Evolutionary conservation across 2,888 invertebrate genomes (phyloP), one percentile per base, ranked within the genome.

Genomic region (Harpagoxenus sublaevis): DNA sequence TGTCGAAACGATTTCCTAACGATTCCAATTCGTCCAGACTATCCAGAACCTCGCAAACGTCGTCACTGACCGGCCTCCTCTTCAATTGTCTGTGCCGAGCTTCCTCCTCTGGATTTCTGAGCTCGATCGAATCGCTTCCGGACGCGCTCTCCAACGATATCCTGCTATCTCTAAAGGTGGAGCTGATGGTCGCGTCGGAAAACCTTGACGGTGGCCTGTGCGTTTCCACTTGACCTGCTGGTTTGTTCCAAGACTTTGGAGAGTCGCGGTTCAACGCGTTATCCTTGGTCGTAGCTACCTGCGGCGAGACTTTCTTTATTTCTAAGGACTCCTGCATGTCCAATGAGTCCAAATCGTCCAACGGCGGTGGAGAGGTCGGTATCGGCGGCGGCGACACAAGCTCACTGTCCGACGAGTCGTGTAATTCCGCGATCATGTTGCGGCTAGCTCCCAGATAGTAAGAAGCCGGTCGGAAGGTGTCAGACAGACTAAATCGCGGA

Each of bases 401-500:
- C 92, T 98, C 98, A 93, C 97, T 97, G 90, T 98, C 98, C 0
- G 97, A 98, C 90, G 97, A 98, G 93, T 98, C 98, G 83, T 97
- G 97, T 88, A 97, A 96, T 90, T 97, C 97, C 18, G 96, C 96
- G 48, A 96, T 95, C 83, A 96, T 96, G 1, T 93, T 92, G 91
- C 96, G 96, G 92, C 97, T 97, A 0, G 97, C 97, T 39, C 97
- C 97, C 63, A 98, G 94, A 94, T 98, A 98, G 93, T 98, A 98
- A 0, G 98, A 98, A 0, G 98, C 98, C 0, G 98, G 98, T 78
- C 98, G 96, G 93, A 98, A 98, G 1, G 97, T 98, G 93, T 98
- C 98, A 1, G 98, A 98, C 83, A 98, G 96, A 95, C 98, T 98
- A 93, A 98, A 98, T 89, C 98, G 96, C 0, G 97, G 96, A 91